Conservation (phyloP, 2,113 vertebrate species). For the Aegithalos caudatus region DNA sequence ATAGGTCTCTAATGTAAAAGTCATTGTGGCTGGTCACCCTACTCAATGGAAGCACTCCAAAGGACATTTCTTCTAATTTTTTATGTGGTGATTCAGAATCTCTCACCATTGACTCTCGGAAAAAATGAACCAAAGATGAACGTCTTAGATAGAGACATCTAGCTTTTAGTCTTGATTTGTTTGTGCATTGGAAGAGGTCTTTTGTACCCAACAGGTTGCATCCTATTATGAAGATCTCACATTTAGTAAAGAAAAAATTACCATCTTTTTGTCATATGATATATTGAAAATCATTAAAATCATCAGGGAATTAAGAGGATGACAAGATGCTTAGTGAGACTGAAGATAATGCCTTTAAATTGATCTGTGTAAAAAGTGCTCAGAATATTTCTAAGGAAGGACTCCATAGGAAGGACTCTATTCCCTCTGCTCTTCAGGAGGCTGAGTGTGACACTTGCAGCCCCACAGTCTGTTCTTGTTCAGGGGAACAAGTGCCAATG, state of each 20-base stretch:
- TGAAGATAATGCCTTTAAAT: neutral
- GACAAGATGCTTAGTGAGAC: neutral
- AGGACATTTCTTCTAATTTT: neutral
- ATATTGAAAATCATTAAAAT: neutral
- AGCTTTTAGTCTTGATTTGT: neutral
- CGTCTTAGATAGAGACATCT: neutral
- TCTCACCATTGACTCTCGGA: neutral
- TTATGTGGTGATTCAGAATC: neutral
- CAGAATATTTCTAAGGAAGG: no score
- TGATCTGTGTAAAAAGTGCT: neutral
- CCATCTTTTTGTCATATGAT: neutral
- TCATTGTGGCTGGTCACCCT: neutral
- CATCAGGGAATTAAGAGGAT: neutral
- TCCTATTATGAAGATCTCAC: neutral
- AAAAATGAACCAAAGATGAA: neutral
- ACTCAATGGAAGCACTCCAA: neutral
- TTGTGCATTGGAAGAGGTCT: neutral
- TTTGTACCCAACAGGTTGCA: neutral
- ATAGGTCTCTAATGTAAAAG: neutral
- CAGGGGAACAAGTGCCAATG: neutral
- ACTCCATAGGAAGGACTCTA: neutral
- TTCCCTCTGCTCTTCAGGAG: neutral
- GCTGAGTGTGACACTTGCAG: neutral
- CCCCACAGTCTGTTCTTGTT: fast-evolving
- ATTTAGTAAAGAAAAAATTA: neutral